Conservation (phyloP, 1,140 invertebrate species). For the Temnothorax nylanderi region DNA sequence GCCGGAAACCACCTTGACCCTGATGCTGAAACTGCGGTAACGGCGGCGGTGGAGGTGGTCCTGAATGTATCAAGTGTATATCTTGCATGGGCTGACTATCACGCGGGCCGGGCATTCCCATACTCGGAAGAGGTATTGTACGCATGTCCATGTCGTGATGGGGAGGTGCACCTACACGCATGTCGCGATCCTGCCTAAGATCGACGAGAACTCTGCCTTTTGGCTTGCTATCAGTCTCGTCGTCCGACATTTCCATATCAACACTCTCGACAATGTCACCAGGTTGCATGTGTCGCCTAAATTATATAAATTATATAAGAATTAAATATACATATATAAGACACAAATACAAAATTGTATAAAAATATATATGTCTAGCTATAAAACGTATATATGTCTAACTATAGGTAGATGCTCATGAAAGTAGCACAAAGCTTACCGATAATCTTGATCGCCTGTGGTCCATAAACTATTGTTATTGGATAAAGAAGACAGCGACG, state of each 20-base stretch:
- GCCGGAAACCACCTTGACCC: slow-evolving; percentile 76
- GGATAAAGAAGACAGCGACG: slow-evolving; percentile 62
- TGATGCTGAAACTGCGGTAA: slow-evolving; percentile 77
- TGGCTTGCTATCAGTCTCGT: slow-evolving; percentile 85
- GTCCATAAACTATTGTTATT: slow-evolving; percentile 80
- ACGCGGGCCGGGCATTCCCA: slow-evolving; percentile 58
- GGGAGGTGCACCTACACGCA: slow-evolving; percentile 70
- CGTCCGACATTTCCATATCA: slow-evolving; percentile 91
- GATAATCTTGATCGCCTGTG: slow-evolving; percentile 83
- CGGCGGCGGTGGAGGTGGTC: slow-evolving; percentile 77
- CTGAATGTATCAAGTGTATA: slow-evolving; percentile 67
- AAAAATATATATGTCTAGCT: too few species aligned
- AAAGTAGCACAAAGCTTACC: slow-evolving; percentile 71
- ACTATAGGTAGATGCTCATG: not conserved
- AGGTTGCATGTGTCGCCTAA: slow-evolving; percentile 83
- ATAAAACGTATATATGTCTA: not conserved
- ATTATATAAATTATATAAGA: slow-evolving; percentile 58
- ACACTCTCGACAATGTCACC: slow-evolving; percentile 89
- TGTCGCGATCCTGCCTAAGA: slow-evolving; percentile 82
- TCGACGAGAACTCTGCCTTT: slow-evolving; percentile 82
- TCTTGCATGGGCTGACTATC: slow-evolving; percentile 70
- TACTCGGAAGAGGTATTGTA: slow-evolving; percentile 78
- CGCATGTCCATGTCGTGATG: slow-evolving; percentile 83
- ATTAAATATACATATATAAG: slow-evolving; percentile 22
- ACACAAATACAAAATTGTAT: not conserved